Evolutionary conservation across 1,140 invertebrate genomes (phyloP), one percentile per base, ranked within the genome.

Genomic region (Spodoptera frugiperda): DNA sequence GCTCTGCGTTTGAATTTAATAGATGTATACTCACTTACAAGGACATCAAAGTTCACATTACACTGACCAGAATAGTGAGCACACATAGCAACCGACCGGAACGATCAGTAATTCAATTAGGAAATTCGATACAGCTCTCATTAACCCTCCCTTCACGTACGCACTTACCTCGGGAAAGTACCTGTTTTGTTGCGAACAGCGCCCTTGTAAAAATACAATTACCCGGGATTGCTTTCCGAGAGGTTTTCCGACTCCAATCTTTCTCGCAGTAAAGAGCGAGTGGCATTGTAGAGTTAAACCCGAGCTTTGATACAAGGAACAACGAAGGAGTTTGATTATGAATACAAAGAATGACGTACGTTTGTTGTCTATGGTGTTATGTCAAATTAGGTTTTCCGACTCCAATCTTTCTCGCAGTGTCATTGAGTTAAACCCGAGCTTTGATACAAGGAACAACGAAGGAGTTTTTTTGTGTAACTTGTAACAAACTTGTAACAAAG

Each of bases 131-230:
- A 57, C 17, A 49, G 55, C 71, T n/a, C 44, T 48, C 44, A 73
- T 73, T 49, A 73, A 61, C 71, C 71, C 71, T 73, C 71, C 70
- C 39, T 14, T 59, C 54, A 73, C 71, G 71, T 61, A 73, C 71
- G 54, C 70, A 73, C 70, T 73, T 59, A 48, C 54, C n/a, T 48
- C 44, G 46, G 44, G 25, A 61, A 73, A 51, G 44, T 61, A 73
- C 19, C 54, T n/a, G 21, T 61, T 73, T 61, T 61, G 44, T 59
- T 61, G 11, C 17, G 17, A 67, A 61, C 54, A 48, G 14, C 17
- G 54, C 21, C 61, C 71, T 73, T 61, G 71, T 73, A 49, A 73
- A 53, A 65, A 75, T 65, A 75, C 53, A 77, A 77, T 73, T 74
- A 63, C 68, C 12, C 9, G 25, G 12, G 76, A 77, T 72, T 59